Base-by-base conservation (phyloP, 2,888 invertebrate species). In the Globia sparganii region DNA sequence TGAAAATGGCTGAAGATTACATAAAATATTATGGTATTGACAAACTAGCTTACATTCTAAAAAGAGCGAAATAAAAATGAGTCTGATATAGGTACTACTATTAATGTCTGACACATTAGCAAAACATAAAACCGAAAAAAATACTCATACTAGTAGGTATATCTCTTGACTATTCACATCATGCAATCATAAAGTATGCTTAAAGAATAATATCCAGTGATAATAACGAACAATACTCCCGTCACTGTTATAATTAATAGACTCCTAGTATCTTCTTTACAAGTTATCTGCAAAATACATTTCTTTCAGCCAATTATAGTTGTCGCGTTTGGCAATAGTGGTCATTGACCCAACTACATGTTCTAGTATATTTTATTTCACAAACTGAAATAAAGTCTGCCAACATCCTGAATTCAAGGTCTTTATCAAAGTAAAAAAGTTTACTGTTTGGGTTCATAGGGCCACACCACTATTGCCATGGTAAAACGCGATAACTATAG, bases 181-280 rank as follows among this genome's bases (percentile, higher is more conserved):
- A 73, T 5, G 62, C 81, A 81, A 62, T 81, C 81, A 53, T 62
- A 46, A 8, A 82, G 0, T 72, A 81, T 73, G 15, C 58, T 46
- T 34, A 77, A n/a, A 67, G 78, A 18, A 62, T n/a, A 70, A 69
- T 70, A 81, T 49, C 61, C 83, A 43, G 70, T 70, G 0, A 77
- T 8, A 34, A 81, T n/a, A 31, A 83, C 8, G 13, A 72, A 70
- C 18, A 82, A 15, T 25, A 28, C 5, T 66, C 72, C 81, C 58
- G 34, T 70, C 2, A 70, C 1, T 9, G 53, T 6, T 66, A 82
- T 58, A 53, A 82, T n/a, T 21, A 66, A 13, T 9, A 58, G 15
- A 43, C 53, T 61, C 13, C 28, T 49, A 43, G 43, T 61, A 6
- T n/a, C 62, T 66, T 77, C 65, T 72, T 66, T 49, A 58, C 4